These are phyloP conservation scores for Chaenodraco wilsoni DNA, from an alignment of 2,797 vertebrate species.

Conservation along the genomic window DNA sequence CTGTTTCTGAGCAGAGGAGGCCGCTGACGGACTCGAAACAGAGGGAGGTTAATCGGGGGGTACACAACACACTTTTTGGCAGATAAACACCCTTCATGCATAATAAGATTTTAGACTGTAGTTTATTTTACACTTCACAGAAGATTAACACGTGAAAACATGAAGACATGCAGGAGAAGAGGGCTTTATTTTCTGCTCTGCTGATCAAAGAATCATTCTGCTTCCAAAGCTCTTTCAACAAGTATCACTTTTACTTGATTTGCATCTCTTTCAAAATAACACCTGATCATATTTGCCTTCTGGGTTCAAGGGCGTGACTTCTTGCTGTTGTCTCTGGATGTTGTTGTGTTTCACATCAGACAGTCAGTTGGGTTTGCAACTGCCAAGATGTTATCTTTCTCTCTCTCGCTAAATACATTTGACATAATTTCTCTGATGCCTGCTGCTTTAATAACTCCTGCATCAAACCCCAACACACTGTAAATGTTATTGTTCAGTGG, in stretches of 20 bases:
- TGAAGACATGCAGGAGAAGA: background rate
- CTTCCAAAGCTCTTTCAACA: slow-evolving; percentile 23
- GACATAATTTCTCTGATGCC: background rate
- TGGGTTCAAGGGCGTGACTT: slow-evolving; percentile 64
- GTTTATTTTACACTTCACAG: slow-evolving; percentile 7
- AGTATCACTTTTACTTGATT: slow-evolving; percentile 68
- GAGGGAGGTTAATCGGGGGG: slow-evolving; percentile 44
- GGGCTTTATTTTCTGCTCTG: background rate
- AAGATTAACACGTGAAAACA: slow-evolving; percentile 5
- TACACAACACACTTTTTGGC: background rate
- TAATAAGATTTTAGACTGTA: background rate
- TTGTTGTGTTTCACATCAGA: slow-evolving; percentile 62
- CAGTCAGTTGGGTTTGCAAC: slow-evolving; percentile 62
- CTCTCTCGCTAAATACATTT: background rate
- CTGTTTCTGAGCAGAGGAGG: slow-evolving; percentile 51
- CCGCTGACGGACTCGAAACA: slow-evolving; percentile 41
- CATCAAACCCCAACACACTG: background rate
- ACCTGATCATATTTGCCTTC: slow-evolving; percentile 68
- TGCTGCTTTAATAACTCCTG: background rate
- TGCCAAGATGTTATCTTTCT: slow-evolving; percentile 62
- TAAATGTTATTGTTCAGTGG: background rate
- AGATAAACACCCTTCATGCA: background rate
- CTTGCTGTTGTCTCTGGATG: slow-evolving; percentile 54
- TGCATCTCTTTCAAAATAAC: slow-evolving; percentile 66
- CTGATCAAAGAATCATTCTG: slow-evolving; percentile 25